Percentiles rank a stretch among this genome's conserved stretches.
Evolutionary conservation across 2,888 invertebrate genomes (phyloP).

Genomic region (Keiferia lycopersicella): DNA sequence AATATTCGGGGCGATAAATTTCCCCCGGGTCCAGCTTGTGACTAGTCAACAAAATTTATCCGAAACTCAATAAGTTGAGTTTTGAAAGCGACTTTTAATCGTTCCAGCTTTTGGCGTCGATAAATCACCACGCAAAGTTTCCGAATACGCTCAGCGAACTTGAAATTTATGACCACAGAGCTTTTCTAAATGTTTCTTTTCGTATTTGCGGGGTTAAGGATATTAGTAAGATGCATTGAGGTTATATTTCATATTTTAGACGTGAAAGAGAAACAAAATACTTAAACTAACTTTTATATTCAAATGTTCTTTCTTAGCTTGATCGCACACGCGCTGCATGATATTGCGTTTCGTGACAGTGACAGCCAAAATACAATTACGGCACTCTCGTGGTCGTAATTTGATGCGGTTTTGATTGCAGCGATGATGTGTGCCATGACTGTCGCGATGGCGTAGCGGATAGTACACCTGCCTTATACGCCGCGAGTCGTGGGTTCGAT

Average conservation of each 20-base stretch:
- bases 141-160: conserved; percentile 16
- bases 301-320: too few relatives aligned
- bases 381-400: too few relatives aligned
- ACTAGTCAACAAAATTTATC: background rate
- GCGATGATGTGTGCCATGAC: too few relatives aligned
- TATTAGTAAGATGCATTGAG: background rate
- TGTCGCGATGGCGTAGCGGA: too few relatives aligned
- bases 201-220: background rate
- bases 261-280: too few relatives aligned
- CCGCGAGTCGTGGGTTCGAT: too few relatives aligned
- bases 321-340: too few relatives aligned
- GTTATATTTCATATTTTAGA: background rate
- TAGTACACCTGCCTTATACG: too few relatives aligned
- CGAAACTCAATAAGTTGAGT: conserved; percentile 4
- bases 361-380: background rate
- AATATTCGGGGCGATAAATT: background rate
- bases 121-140: conserved; percentile 16
- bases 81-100: background rate
- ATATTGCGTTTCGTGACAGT: too few relatives aligned
- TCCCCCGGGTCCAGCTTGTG: background rate
- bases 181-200: conserved; percentile 8
- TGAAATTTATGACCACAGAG: conserved; percentile 19
- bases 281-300: too few relatives aligned
- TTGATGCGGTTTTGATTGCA: too few relatives aligned
- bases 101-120: conserved; percentile 1